Evolutionary conservation across 2,113 vertebrate species (phyloP).

Genomic region (Chaetura pelagica): DNA sequence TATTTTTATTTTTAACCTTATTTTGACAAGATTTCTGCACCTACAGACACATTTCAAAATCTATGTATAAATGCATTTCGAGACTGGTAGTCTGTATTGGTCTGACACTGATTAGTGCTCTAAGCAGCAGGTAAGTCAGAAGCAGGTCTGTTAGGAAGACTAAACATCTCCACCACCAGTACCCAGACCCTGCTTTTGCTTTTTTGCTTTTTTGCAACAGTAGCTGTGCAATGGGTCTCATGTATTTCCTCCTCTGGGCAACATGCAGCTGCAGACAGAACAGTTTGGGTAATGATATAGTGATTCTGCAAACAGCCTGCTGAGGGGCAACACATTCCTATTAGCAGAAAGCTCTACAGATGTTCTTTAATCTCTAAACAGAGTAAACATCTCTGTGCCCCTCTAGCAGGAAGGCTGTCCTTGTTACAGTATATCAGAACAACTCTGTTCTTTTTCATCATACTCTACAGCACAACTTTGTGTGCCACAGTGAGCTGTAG

Average conservation of each 20-base stretch:
- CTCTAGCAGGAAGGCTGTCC: background rate
- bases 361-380: background rate
- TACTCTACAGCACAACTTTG: background rate
- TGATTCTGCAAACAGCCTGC: background rate
- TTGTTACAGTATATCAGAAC: background rate
- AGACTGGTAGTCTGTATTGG: background rate
- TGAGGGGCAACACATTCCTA: background rate
- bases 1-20: too few relatives aligned
- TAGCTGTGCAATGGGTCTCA: background rate
- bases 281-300: background rate
- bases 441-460: background rate
- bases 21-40: background rate
- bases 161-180: background rate
- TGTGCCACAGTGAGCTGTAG: background rate
- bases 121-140: background rate
- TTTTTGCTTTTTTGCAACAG: background rate
- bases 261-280: background rate
- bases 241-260: background rate
- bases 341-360: background rate
- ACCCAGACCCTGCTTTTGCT: background rate
- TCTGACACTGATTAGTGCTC: background rate
- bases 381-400: background rate
- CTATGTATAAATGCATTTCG: background rate
- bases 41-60: background rate
- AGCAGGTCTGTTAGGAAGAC: background rate